Percentiles rank a stretch among this genome's conserved stretches.
Conservation (phyloP, 1,140 invertebrate species). For the Calosoma granatense region DNA sequence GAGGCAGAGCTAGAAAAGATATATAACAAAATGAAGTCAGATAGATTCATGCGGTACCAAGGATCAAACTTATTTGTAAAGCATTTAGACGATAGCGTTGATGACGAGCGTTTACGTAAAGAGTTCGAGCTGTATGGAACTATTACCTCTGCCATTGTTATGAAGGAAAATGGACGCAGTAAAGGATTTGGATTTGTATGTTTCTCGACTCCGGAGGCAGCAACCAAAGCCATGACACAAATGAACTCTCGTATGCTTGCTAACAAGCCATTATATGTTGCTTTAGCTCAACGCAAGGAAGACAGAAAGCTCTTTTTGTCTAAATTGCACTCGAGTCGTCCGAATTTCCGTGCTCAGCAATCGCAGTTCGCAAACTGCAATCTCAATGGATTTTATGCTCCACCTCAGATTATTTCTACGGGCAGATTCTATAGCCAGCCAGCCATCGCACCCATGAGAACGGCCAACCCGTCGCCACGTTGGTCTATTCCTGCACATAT, state of each 20-base stretch:
- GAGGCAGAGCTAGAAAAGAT: conserved; percentile 92
- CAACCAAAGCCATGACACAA: conserved; percentile 62
- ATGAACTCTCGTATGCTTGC: conserved; percentile 63
- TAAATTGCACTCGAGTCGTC: conserved; percentile 56
- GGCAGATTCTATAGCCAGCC: background rate
- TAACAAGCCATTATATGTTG: conserved; percentile 62
- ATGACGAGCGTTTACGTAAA: conserved; percentile 53
- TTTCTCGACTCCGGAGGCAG: conserved; percentile 62
- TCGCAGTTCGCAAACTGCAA: background rate
- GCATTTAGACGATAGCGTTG: conserved; percentile 60
- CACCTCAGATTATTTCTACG: no score
- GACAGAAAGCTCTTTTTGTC: conserved; percentile 58
- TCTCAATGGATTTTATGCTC: background rate
- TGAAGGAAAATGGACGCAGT: conserved; percentile 42
- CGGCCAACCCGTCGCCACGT: background rate
- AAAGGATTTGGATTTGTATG: conserved; percentile 72
- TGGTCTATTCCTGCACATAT: background rate
- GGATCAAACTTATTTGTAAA: conserved; percentile 69
- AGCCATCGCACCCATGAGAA: background rate
- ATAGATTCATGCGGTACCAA: conserved; percentile 82
- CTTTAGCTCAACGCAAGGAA: conserved; percentile 62
- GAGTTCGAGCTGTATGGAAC: conserved; percentile 56
- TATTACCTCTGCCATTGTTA: conserved; percentile 57
- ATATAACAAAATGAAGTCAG: conserved; percentile 90
- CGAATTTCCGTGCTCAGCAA: background rate